A percentile compares a stretch with the other conserved stretches of the same genome.
These are phyloP conservation scores for Siniperca undulata DNA, from an alignment of 2,797 vertebrate species.

Conservation along the genomic window DNA sequence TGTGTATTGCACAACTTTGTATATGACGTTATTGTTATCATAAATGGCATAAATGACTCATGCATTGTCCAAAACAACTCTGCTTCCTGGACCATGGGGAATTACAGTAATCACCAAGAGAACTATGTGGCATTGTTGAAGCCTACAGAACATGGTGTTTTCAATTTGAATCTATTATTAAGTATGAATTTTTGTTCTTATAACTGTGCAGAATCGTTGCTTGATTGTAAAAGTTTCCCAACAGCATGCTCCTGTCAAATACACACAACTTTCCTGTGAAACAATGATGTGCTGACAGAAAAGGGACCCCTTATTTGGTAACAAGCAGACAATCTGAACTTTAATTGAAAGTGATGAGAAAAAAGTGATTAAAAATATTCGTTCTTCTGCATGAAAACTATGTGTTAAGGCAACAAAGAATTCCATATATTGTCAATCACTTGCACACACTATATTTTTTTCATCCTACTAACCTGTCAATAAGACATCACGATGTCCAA, in stretches of 20 bases:
- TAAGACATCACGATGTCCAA: not conserved
- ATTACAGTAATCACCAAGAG: not conserved
- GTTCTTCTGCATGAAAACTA: not conserved
- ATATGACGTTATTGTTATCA: not conserved
- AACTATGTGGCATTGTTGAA: not conserved
- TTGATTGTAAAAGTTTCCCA: conserved; percentile 27
- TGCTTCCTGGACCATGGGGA: conserved; percentile 32
- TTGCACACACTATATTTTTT: not conserved
- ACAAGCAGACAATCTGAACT: not conserved
- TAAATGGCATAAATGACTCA: conserved; percentile 32
- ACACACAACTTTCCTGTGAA: not conserved
- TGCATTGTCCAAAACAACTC: not conserved
- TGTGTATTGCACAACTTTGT: not conserved
- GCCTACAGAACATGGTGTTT: not conserved
- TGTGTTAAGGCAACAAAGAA: no score
- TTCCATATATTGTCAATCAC: not conserved
- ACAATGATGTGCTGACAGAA: not conserved
- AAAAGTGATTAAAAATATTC: not conserved
- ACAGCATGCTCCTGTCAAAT: not conserved
- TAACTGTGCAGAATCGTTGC: not conserved
- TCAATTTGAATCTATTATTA: not conserved
- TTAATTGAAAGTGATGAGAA: not conserved
- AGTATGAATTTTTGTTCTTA: not conserved
- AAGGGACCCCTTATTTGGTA: not conserved
- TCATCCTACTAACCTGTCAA: no score